Conservation (phyloP, 2,888 invertebrate genomes). For the Andrena chrysosceles region DNA sequence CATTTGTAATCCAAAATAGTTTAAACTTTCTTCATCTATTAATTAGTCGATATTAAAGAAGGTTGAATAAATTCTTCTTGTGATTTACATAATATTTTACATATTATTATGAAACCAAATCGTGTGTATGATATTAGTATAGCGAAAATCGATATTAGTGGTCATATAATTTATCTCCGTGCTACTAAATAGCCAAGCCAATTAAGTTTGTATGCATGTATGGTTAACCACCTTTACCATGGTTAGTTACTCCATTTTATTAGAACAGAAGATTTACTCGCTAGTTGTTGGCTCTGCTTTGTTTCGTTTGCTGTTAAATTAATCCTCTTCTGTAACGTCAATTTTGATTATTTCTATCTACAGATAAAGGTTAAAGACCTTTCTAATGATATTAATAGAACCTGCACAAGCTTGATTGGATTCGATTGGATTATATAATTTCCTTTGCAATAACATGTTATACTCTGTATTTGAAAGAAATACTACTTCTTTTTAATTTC, state of each 20-base stretch:
- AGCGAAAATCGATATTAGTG: conserved; percentile 1
- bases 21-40: background rate
- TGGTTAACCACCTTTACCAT: conserved; percentile 21
- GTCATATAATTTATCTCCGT: background rate
- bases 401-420: background rate
- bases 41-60: background rate
- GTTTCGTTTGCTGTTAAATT: conserved; percentile 9
- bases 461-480: background rate
- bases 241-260: conserved; percentile 23
- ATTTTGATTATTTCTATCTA: background rate
- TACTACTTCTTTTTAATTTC: background rate
- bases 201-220: conserved; percentile 4
- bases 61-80: too few species aligned
- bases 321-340: conserved; percentile 9
- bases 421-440: background rate
- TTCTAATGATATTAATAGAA: background rate
- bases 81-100: background rate
- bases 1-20: too few species aligned
- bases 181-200: conserved; percentile 13
- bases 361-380: too few species aligned
- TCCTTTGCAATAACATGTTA: background rate
- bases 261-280: conserved; percentile 16
- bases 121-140: background rate
- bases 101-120: background rate
- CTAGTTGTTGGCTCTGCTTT: conserved; percentile 18